Conservation (phyloP, 1,140 invertebrate species). For the Heterodera schachtii region DNA sequence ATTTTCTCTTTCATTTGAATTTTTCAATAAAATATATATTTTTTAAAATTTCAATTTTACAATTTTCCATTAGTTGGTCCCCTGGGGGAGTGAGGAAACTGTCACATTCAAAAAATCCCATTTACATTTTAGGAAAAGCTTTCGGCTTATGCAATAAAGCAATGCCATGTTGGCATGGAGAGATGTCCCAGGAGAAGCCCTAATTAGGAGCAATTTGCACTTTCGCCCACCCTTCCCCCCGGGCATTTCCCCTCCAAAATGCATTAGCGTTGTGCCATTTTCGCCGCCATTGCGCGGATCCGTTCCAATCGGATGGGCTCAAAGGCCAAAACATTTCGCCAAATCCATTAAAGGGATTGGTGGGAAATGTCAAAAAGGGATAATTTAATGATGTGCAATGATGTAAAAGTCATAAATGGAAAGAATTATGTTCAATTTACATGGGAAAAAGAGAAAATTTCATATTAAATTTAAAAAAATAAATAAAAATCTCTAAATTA, state of each 20-base stretch:
- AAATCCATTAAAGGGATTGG: slow-evolving; percentile 13
- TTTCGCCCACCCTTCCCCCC: not conserved
- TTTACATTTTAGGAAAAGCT: not conserved
- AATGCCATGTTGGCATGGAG: too few species aligned
- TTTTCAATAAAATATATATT: too few species aligned
- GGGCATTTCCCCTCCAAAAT: not conserved
- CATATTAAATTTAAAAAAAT: too few species aligned
- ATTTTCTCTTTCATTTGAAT: too few species aligned
- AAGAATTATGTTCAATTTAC: too few species aligned
- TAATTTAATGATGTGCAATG: not conserved
- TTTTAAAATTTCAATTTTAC: not conserved
- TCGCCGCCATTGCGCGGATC: not conserved
- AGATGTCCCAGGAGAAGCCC: slow-evolving; percentile 11
- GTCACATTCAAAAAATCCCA: not conserved
- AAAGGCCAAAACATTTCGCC: slow-evolving; percentile 13
- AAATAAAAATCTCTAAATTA: too few species aligned
- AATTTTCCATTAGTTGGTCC: not conserved
- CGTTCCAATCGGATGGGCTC: slow-evolving; percentile 2
- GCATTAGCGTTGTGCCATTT: slow-evolving; percentile 1
- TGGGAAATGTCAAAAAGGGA: not conserved
- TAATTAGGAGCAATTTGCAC: slow-evolving; percentile 19
- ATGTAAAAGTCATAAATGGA: too few species aligned
- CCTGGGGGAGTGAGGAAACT: not conserved
- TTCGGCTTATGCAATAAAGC: not conserved
- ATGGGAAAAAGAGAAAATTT: too few species aligned